phyloP scores from a whole-genome alignment of 2,888 invertebrate species.

The Drosophila picticornis region DNA sequence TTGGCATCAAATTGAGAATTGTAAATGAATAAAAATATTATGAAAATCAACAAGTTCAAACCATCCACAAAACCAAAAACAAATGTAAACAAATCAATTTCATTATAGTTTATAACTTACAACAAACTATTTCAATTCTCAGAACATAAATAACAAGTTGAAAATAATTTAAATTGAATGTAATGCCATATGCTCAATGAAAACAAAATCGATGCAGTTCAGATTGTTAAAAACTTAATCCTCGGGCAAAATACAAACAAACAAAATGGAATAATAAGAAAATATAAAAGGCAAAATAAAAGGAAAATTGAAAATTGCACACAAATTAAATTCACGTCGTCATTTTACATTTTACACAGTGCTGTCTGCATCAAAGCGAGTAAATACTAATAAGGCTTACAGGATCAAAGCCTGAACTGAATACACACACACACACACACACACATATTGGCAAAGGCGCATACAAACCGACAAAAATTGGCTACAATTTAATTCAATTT shows the following conservation, averaged over 20 bases:
- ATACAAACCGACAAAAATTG: slow-evolving; percentile 40
- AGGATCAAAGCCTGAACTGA: slow-evolving; percentile 37
- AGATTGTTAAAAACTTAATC: slow-evolving; percentile 25
- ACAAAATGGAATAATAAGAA: slow-evolving; percentile 12
- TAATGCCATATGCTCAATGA: background rate
- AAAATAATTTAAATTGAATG: slow-evolving; percentile 8
- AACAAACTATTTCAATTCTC: background rate
- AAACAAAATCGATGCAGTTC: slow-evolving; percentile 8
- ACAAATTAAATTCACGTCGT: slow-evolving; percentile 32
- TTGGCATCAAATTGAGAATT: background rate
- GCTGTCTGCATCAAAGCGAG: slow-evolving; percentile 30
- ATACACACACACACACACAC: background rate
- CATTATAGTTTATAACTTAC: background rate
- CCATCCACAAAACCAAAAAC: background rate
- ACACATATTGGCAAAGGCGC: background rate
- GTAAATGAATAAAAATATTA: background rate
- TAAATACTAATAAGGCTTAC: slow-evolving; percentile 60
- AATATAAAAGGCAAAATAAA: slow-evolving; percentile 16
- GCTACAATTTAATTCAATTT: slow-evolving; percentile 71
- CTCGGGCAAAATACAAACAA: slow-evolving; percentile 8
- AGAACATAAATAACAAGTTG: slow-evolving; percentile 1
- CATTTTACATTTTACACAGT: slow-evolving; percentile 33
- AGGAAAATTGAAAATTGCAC: slow-evolving; percentile 14
- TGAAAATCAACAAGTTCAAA: background rate
- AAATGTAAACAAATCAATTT: background rate